phyloP scores from a whole-genome alignment of 2,888 invertebrate species.

The Standfussiana lucernea region DNA sequence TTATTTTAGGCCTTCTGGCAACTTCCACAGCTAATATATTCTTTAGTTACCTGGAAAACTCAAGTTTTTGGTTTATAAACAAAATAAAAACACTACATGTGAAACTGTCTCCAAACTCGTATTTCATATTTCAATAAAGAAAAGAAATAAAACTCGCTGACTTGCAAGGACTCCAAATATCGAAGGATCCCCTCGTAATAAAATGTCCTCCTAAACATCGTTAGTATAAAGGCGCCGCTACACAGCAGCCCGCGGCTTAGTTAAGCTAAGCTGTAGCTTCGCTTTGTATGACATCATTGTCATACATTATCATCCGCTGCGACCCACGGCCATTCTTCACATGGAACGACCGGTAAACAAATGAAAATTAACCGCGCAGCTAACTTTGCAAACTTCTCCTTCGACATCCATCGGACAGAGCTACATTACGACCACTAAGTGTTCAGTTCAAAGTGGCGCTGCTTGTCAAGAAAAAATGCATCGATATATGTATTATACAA shows the following conservation, averaged over 20 bases:
- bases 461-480: too few relatives aligned
- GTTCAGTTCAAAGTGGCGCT: too few relatives aligned
- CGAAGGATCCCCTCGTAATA: constrained; percentile 35
- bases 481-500: too few relatives aligned
- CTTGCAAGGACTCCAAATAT: constrained; percentile 23
- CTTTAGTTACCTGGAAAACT: background rate
- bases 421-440: too few relatives aligned
- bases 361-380: too few relatives aligned
- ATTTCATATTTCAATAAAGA: constrained; percentile 26
- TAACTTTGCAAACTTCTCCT: too few relatives aligned
- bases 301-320: too few relatives aligned
- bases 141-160: constrained; percentile 29
- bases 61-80: background rate
- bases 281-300: too few relatives aligned
- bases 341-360: too few relatives aligned
- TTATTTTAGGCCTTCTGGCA: background rate
- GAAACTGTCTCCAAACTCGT: background rate
- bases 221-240: constrained; percentile 29
- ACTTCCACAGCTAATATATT: background rate
- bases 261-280: background rate
- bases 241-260: background rate
- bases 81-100: background rate
- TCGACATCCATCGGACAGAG: too few relatives aligned
- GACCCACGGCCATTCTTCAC: too few relatives aligned
- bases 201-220: constrained; percentile 48